These are phyloP conservation scores for Anagyrus pseudococci DNA, from an alignment of 2,888 invertebrate genomes.

Conservation along the genomic window DNA sequence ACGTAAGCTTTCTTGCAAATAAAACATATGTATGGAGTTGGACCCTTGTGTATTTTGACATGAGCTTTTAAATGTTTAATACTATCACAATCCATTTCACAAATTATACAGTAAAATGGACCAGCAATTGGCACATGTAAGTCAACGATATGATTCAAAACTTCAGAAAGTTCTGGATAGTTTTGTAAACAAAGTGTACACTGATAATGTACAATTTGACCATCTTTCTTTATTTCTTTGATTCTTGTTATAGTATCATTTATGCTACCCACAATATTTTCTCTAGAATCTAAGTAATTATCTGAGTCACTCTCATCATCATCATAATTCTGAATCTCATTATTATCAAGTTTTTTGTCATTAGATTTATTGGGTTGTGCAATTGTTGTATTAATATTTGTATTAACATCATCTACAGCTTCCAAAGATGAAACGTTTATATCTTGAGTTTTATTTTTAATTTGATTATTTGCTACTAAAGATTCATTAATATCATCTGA, in stretches of 20 bases:
- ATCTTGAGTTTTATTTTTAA: slow-evolving; percentile 1
- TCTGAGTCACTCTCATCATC: slow-evolving; percentile 46
- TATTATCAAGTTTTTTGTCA: too few relatives aligned
- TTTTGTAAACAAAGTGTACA: slow-evolving; percentile 56
- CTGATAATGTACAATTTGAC: slow-evolving; percentile 50
- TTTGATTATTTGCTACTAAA: slow-evolving; percentile 1
- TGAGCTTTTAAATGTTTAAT: slow-evolving; percentile 66
- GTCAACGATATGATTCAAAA: slow-evolving; percentile 53
- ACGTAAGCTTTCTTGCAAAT: slow-evolving; percentile 56
- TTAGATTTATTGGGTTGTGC: too few relatives aligned
- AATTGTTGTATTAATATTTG: too few relatives aligned
- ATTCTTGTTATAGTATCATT: slow-evolving; percentile 57
- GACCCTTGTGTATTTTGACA: slow-evolving; percentile 66
- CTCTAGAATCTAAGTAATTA: slow-evolving; percentile 44
- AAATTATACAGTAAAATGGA: slow-evolving; percentile 67
- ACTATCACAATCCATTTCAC: slow-evolving; percentile 67
- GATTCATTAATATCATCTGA: background rate
- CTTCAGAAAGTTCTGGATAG: slow-evolving; percentile 49
- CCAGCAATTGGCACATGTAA: slow-evolving; percentile 55
- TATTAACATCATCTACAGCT: too few relatives aligned
- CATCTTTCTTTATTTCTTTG: slow-evolving; percentile 53
- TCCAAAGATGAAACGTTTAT: background rate
- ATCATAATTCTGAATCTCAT: background rate
- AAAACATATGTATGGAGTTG: slow-evolving; percentile 64
- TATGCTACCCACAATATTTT: slow-evolving; percentile 53